Base-by-base conservation (phyloP, 2,888 invertebrate species). In the Euplagia quadripunctaria region DNA sequence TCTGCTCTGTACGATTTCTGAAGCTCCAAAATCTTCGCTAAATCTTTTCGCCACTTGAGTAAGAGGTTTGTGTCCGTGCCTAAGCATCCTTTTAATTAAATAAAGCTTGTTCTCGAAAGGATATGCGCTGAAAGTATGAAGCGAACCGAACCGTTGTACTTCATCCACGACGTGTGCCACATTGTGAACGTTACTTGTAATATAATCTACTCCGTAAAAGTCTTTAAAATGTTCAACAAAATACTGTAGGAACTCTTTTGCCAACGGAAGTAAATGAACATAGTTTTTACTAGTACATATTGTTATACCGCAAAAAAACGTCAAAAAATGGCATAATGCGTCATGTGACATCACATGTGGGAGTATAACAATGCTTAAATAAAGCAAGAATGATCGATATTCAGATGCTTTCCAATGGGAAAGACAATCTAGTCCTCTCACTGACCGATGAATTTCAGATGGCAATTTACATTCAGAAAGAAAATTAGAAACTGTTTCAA, bases 401-500 rank as follows among this genome's bases (percentile, higher is more conserved):
- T 83, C 83, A 0, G 79, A 73, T 6, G 61, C 79, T 66, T 82
- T 80, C 81, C 80, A 83, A 61, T 77, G 71, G 0, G 66, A 58
- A 4, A 82, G 52, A 20, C 52, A 58, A 1, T 80, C 79, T 9
- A 85, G 1, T 14, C 52, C 12, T 80, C 85, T 70, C 0, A 82
- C 70, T 6, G 75, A 6, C 64, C 84, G 52, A 65, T 85, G 83
- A 17, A 67, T 67, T 67, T 67, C 67, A 16, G 51, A 20, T 11
- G 67, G 67, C 49, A 66, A 31, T 66, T 51, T 66, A 14, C 51
- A 31, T 8, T n/a, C 6, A 20, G 7, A 4, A 51, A 67, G 51
- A 55, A 67, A 67, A 41, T 41, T 17, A 2, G 52, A 46, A 41
- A 52, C 9, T 55, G 41, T 67, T 41, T 46, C n/a, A 5, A 20